These are phyloP conservation scores for Scrobipalpa costella DNA, from an alignment of 2,888 invertebrate genomes.

Conservation along the genomic window DNA sequence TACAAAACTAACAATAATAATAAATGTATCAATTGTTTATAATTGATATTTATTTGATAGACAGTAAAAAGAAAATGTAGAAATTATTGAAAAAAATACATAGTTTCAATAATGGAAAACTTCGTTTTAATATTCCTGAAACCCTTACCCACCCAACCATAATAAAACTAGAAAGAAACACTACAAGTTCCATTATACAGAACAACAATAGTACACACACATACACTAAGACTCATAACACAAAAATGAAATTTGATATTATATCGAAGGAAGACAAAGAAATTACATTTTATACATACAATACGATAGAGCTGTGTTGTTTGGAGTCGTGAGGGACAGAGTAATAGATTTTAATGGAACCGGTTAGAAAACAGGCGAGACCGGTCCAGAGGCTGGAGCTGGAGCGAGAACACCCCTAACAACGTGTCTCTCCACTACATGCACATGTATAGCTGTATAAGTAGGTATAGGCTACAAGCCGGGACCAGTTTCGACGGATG, in stretches of 20 bases:
- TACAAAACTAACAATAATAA: constrained; percentile 74
- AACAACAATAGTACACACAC: constrained; percentile 34
- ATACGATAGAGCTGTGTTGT: constrained; percentile 2
- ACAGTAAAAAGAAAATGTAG: constrained; percentile 76
- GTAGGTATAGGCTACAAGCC: constrained; percentile 3
- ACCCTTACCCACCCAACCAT: constrained; percentile 33
- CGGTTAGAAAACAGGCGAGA: constrained; percentile 34
- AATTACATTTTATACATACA: constrained; percentile 31
- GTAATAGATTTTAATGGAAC: constrained; percentile 47
- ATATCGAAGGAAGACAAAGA: constrained; percentile 48
- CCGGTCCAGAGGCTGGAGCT: constrained; percentile 16
- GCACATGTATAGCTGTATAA: background rate
- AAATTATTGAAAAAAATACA: constrained; percentile 77
- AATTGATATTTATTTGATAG: constrained; percentile 80
- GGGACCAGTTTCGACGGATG: constrained; percentile 25
- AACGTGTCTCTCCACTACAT: background rate
- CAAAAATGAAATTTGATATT: constrained; percentile 40
- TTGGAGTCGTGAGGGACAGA: constrained; percentile 27
- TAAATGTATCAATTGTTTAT: constrained; percentile 78
- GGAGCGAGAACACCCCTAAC: constrained; percentile 8
- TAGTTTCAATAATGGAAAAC: constrained; percentile 73
- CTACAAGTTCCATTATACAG: constrained; percentile 20
- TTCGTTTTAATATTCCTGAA: constrained; percentile 53
- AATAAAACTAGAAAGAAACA: constrained; percentile 23
- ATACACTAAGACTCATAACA: constrained; percentile 37